Conservation (phyloP, 2,888 invertebrate species). For the Blomia tropicalis region DNA sequence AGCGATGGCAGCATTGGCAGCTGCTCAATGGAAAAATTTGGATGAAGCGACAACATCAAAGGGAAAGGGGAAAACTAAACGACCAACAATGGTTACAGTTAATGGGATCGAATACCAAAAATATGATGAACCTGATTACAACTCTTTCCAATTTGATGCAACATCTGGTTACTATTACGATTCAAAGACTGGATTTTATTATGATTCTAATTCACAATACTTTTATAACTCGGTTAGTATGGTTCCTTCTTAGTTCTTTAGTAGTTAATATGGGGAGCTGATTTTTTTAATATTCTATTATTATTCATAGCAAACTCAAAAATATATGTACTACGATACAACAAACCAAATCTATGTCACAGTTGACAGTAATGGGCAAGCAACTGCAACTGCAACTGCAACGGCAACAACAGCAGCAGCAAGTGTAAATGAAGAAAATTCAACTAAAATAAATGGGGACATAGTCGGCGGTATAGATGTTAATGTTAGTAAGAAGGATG, state of each 20-base stretch:
- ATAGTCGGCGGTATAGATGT: conserved; percentile 41
- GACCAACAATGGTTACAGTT: conserved; percentile 30
- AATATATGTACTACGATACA: conserved; percentile 89
- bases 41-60: conserved; percentile 30
- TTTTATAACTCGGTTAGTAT: conserved; percentile 74
- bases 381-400: conserved; percentile 30
- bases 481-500: conserved; percentile 57
- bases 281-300: background rate
- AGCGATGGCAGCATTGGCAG: conserved; percentile 36
- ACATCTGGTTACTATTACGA: conserved; percentile 92
- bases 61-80: background rate
- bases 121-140: conserved; percentile 56
- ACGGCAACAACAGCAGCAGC: conserved; percentile 2
- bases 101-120: conserved; percentile 28
- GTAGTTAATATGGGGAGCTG: background rate
- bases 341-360: conserved; percentile 37
- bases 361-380: conserved; percentile 30
- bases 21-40: conserved; percentile 38
- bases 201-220: conserved; percentile 86
- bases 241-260: no score
- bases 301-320: conserved; percentile 39
- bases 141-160: conserved; percentile 81
- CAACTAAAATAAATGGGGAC: conserved; percentile 34
- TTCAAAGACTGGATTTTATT: conserved; percentile 76
- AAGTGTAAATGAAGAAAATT: background rate